A percentile compares a stretch with the other conserved stretches of the same genome.
These are phyloP conservation scores for Timema podura DNA, from an alignment of 2,888 invertebrate genomes.

Conservation along the genomic window DNA sequence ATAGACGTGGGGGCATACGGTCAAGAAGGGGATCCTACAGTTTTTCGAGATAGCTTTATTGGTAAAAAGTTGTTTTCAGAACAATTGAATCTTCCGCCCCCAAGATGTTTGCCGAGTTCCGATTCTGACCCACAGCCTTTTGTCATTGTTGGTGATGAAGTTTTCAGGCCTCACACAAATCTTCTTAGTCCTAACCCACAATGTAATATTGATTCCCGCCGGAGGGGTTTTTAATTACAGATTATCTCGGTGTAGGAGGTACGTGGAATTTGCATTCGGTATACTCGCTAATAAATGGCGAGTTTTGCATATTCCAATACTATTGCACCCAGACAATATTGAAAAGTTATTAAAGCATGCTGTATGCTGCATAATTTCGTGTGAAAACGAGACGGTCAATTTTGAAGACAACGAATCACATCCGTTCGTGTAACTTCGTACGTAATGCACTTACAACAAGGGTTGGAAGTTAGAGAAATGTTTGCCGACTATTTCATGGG, in stretches of 20 bases:
- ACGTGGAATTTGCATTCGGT: conserved; percentile 5
- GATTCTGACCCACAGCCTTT: conserved; percentile 8
- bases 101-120: conserved; percentile 13
- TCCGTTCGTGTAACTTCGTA: conserved; percentile 9
- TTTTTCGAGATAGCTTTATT: conserved; percentile 6
- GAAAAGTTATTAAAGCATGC: too few species aligned
- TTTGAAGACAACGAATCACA: conserved; percentile 9
- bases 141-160: conserved; percentile 14
- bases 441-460: neutral
- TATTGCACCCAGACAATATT: neutral
- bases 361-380: too few species aligned
- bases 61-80: conserved; percentile 3
- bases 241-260: neutral
- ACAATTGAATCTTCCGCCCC: neutral
- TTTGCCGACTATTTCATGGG: conserved; percentile 8
- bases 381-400: too few species aligned
- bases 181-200: conserved; percentile 3
- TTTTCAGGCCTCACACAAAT: conserved; percentile 8
- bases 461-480: neutral
- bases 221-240: conserved; percentile 15
- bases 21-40: neutral
- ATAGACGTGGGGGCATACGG: conserved; percentile 16
- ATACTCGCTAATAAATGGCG: conserved; percentile 9
- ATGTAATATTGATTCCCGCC: neutral
- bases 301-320: neutral